Evolutionary conservation across 1,140 invertebrate species (phyloP).

Genomic region (Nasonia longicornis): DNA sequence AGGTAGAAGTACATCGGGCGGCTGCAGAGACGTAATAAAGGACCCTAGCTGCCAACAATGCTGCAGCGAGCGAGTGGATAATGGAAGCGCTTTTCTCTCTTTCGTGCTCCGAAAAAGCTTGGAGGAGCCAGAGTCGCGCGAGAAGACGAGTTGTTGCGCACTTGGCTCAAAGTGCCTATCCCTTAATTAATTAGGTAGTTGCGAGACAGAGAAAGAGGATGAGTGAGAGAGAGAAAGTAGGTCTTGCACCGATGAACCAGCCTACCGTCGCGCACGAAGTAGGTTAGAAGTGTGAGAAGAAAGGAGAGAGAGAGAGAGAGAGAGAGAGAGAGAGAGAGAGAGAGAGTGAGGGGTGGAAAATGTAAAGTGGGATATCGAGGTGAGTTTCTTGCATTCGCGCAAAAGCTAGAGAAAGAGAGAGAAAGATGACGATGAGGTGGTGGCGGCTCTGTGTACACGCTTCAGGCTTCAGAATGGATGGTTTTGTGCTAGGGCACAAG

Average conservation of each 20-base stretch:
- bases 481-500: no score
- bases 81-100: slow-evolving; percentile 30
- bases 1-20: neutral
- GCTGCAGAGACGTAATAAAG: slow-evolving; percentile 22
- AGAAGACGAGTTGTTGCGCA: neutral
- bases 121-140: neutral
- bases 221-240: neutral
- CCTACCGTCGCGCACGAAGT: neutral
- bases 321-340: neutral
- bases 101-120: neutral
- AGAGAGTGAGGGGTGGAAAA: neutral
- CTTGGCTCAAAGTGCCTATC: slow-evolving; percentile 11
- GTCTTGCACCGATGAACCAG: neutral
- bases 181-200: slow-evolving; percentile 32
- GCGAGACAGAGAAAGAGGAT: neutral
- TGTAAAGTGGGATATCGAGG: neutral
- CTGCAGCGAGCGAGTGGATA: neutral
- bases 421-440: neutral
- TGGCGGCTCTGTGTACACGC: neutral
- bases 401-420: neutral
- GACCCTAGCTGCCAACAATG: neutral
- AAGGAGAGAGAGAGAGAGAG: neutral
- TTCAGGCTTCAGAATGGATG: no score
- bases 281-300: slow-evolving; percentile 2
- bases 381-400: slow-evolving; percentile 2